Evolutionary conservation across 2,113 vertebrate species (phyloP).

Genomic region (Gymnorhina tibicen): DNA sequence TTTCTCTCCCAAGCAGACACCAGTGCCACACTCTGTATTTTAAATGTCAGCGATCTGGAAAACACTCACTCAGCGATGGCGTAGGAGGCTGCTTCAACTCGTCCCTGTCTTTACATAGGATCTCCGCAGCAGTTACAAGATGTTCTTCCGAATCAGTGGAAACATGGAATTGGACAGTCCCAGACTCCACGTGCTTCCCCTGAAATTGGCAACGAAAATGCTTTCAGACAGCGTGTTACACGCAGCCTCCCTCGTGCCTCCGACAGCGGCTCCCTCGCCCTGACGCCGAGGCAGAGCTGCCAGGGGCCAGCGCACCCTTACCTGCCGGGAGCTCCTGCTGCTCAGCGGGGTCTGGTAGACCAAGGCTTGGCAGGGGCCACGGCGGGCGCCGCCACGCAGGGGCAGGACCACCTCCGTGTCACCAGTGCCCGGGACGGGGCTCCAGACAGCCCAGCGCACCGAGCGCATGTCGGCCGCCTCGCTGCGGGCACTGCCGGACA

Average conservation of each 20-base stretch:
- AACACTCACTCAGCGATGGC: constrained; percentile 72
- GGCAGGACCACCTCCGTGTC: constrained; percentile 70
- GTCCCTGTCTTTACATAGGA: background rate
- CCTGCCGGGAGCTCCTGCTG: constrained; percentile 65
- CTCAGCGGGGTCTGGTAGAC: constrained; percentile 73
- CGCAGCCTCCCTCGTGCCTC: background rate
- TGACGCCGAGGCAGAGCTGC: background rate
- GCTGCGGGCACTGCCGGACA: constrained; percentile 29
- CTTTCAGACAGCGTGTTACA: background rate
- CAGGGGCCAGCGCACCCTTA: background rate
- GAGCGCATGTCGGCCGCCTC: constrained; percentile 78
- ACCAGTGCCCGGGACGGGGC: constrained; percentile 38
- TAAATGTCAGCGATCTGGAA: background rate
- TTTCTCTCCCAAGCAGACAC: background rate
- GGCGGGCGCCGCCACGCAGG: constrained; percentile 76
- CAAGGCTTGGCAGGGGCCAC: constrained; percentile 77
- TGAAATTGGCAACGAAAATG: background rate
- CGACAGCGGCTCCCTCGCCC: accelerated
- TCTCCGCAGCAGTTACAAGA: constrained; percentile 8
- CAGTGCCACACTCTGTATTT: background rate
- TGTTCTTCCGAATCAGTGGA: constrained; percentile 62
- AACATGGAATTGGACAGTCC: constrained; percentile 78
- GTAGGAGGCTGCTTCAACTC: constrained; percentile 61
- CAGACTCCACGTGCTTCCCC: constrained; percentile 74
- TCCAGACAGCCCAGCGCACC: constrained; percentile 88